Evolutionary conservation across 2,888 invertebrate genomes (phyloP).

Genomic region (Sipha maydis): DNA sequence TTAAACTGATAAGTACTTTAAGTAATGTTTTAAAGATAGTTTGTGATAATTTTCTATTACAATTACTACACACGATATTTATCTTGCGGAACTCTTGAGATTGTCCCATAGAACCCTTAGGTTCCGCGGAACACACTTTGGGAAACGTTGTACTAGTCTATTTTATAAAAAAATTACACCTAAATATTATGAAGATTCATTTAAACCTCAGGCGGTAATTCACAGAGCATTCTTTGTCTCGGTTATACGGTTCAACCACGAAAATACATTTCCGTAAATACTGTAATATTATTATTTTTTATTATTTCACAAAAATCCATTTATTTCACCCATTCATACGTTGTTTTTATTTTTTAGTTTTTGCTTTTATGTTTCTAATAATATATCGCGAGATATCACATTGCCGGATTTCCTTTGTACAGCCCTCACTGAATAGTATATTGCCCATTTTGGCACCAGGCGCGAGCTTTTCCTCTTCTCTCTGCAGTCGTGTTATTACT

Average conservation of each 20-base stretch:
- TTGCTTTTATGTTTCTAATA: slow-evolving; percentile 20
- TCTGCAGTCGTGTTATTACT: slow-evolving; percentile 36
- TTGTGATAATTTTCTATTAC: no score
- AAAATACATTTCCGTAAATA: slow-evolving; percentile 33
- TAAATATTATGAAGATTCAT: neutral
- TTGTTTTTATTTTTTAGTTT: slow-evolving; percentile 9
- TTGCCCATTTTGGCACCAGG: slow-evolving; percentile 43
- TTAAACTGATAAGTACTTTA: no score
- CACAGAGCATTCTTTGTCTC: neutral
- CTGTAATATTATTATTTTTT: slow-evolving; percentile 14
- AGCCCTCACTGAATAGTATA: slow-evolving; percentile 19
- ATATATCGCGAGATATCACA: slow-evolving; percentile 31
- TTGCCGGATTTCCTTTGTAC: slow-evolving; percentile 45
- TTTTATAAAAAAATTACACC: no score
- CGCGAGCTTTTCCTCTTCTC: neutral
- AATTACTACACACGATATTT: no score
- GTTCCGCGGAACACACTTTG: no score
- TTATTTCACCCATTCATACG: slow-evolving; percentile 25
- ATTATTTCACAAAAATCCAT: slow-evolving; percentile 46
- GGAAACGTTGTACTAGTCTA: no score
- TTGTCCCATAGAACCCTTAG: no score
- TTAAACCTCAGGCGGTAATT: neutral
- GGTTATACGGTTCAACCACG: neutral
- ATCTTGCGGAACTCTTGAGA: no score
- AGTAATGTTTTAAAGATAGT: no score